Conservation (phyloP, 2,797 vertebrate genomes). For the Phataginus tricuspis region DNA sequence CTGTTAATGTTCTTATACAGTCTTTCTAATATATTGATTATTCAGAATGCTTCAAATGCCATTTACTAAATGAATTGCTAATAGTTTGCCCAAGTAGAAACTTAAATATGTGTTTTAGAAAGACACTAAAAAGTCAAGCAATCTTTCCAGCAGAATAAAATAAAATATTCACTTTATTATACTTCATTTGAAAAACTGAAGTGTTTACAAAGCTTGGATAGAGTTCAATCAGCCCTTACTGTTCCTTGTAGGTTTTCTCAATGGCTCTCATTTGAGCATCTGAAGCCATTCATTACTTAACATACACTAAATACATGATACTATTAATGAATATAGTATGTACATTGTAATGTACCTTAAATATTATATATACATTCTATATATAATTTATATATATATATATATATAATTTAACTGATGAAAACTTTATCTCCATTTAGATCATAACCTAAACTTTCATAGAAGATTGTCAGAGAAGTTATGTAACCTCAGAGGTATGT, state of each 20-base stretch:
- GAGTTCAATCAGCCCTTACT: neutral
- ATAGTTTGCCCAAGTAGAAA: constrained; percentile 22
- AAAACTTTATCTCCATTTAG: neutral
- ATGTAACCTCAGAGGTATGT: neutral
- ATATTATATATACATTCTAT: neutral
- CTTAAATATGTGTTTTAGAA: constrained; percentile 40
- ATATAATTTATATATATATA: no score
- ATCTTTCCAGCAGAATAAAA: constrained; percentile 51
- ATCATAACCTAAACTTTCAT: neutral
- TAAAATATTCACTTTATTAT: constrained; percentile 22
- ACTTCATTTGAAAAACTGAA: constrained; percentile 30
- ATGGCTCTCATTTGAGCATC: neutral
- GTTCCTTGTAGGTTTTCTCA: neutral
- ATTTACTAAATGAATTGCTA: constrained; percentile 46
- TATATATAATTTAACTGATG: neutral
- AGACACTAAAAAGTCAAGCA: neutral
- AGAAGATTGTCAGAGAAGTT: neutral
- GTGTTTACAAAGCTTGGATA: neutral
- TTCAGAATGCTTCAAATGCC: constrained; percentile 38
- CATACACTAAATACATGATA: neutral
- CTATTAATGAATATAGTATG: neutral
- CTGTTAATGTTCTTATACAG: constrained; percentile 51
- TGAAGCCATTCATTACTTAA: neutral
- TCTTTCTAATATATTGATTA: constrained; percentile 60
- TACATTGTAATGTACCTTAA: neutral